Evolutionary conservation across 2,888 invertebrate genomes (phyloP), one percentile per base, ranked within the genome.

Genomic region (Sarcophaga carnaria): DNA sequence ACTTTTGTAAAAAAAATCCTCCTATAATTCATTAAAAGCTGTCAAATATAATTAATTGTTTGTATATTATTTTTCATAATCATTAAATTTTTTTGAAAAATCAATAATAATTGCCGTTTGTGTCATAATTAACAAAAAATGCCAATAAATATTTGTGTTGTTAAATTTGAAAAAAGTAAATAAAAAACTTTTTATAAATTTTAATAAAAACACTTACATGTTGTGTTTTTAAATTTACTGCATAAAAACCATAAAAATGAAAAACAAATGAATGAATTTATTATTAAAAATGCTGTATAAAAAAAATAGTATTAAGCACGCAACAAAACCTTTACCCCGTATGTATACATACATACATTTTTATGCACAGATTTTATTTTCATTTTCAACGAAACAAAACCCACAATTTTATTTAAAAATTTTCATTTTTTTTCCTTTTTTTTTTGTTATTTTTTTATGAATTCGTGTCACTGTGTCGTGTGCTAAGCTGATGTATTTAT

Each of bases 381-480:
- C 17, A 54, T 54, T 54, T 54, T 14, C 54, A 54, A 54, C 22
- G 2, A 62, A 62, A 62, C 10, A 62, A 17, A 20, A 20, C 22
- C 2, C 1, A n/a, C 62, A 62, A 17, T 62, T 20, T 62, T 20
- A 62, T 62, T 62, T 62, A 20, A 62, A 37, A 37, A 37, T 37
- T 37, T 37, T 10, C 0, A 3, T 37, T 37, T 37, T 37, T 37
- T 10, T 37, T 37, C 0, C 10, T 27, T 27, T 4, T 60, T 37
- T 59, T 59, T 54, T 54, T 71, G 12, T 54, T 2, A 20, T 17
- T 59, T 62, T 83, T 79, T 63, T 69, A 72, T 47, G 47, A 87
- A 87, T 78, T 87, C 83, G 87, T 87, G 87, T 87, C 87, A 87
- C 87, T 84, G 78, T 87, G 86, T 83, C 87, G 87, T 87, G 87